Evolutionary conservation across 2,797 vertebrate genomes (phyloP).

Genomic region (Telmatherina bonti): DNA sequence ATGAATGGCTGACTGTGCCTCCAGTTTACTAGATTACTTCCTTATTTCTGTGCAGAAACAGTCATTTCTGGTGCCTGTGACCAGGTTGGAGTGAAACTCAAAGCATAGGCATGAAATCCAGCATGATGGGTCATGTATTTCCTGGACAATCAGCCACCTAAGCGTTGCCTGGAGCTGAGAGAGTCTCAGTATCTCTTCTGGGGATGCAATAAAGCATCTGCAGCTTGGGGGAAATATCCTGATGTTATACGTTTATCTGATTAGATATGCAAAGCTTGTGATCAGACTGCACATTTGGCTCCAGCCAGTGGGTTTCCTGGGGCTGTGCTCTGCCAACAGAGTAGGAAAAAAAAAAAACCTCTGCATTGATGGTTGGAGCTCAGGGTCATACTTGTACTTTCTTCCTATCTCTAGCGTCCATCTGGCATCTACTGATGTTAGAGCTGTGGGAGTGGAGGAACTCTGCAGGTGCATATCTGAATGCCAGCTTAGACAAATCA

Average conservation of each 20-base stretch:
- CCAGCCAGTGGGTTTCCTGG: slow-evolving; percentile 28
- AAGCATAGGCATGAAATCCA: slow-evolving; percentile 17
- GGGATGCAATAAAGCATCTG: slow-evolving; percentile 31
- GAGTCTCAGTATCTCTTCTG: slow-evolving; percentile 15
- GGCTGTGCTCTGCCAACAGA: slow-evolving; percentile 24
- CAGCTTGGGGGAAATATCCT: slow-evolving; percentile 39
- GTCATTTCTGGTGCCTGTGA: slow-evolving; percentile 13
- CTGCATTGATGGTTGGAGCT: slow-evolving; percentile 38
- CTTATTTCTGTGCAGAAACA: slow-evolving; percentile 16
- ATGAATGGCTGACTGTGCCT: slow-evolving; percentile 34
- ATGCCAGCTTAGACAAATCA: slow-evolving; percentile 54
- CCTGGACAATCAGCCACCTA: slow-evolving; percentile 34
- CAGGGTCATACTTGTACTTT: slow-evolving; percentile 31
- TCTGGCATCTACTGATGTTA: slow-evolving; percentile 54
- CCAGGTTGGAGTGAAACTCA: slow-evolving; percentile 1
- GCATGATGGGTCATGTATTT: slow-evolving; percentile 35
- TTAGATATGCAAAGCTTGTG: slow-evolving; percentile 56
- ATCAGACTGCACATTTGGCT: slow-evolving; percentile 38
- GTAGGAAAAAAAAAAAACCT: slow-evolving; percentile 38
- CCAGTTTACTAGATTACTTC: slow-evolving; percentile 27
- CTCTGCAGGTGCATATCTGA: slow-evolving; percentile 62
- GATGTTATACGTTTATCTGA: slow-evolving; percentile 52
- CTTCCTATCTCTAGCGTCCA: slow-evolving; percentile 34
- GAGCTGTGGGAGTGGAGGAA: slow-evolving; percentile 45
- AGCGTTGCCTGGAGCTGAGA: slow-evolving; percentile 36